Base-by-base conservation (phyloP, 2,888 invertebrate genomes). In the Mamestra brassicae region DNA sequence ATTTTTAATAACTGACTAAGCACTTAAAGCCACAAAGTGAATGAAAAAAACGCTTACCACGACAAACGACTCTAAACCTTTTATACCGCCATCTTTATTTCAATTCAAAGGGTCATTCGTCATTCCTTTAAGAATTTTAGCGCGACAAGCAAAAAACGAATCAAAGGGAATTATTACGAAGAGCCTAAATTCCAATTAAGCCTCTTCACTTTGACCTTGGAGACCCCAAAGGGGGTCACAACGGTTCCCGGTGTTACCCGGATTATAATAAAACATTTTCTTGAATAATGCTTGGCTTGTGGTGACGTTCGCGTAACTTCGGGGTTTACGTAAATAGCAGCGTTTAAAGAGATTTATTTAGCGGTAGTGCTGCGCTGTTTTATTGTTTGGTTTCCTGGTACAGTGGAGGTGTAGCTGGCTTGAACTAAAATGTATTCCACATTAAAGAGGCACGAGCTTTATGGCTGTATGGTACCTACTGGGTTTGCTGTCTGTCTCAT, bases 181-280 rank as follows among this genome's bases (percentile, higher is more conserved):
- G 42, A 78, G 74, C 74, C 80, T 70, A 76, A 78, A 83, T 86
- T 85, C 71, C 83, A 85, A 86, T 87, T 88, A 86, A 76, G 77
- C 60, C 67, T 61, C 55, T 70, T 77, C 71, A 38, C 42, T 72
- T 58, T 84, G 81, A 60, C 81, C 85, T 86, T 84, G 81, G 64
- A 54, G 66, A 64, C 54, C 54, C 15, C 34, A 68, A 71, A 77
- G 68, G 80, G 79, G 82, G 74, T 76, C 77, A 80, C 70, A 65
- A 72, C 80, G 80, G 76, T 71, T 63, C 78, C 81, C 80, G 74
- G 85, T 71, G 58, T 87, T 80, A 80, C 80, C 81, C 84, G 81
- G 85, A 87, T 86, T 87, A 89, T 89, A 85, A 85, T 86, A 89
- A 88, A 87, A 85, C 85, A 88, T 89, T 87, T 86, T 80, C 84